Conservation (phyloP, 2,113 vertebrate genomes). For the Coreoperca whiteheadi region DNA sequence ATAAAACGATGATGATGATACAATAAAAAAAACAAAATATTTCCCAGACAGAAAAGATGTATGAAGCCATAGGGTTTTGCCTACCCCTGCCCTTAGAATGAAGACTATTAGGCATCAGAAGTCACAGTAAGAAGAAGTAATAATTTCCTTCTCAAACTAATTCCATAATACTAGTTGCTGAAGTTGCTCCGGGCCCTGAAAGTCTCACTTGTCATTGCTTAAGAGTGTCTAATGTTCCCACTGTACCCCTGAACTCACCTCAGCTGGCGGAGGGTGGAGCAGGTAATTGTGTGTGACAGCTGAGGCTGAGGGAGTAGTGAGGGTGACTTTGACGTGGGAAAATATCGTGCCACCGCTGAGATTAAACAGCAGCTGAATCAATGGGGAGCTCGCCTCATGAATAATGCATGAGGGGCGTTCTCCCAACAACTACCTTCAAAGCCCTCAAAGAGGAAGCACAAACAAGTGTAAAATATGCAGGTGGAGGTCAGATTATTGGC, state of each 20-base stretch:
- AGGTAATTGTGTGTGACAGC: slow-evolving; percentile 61
- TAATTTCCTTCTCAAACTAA: slow-evolving; percentile 20
- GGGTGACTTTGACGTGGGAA: slow-evolving; percentile 70
- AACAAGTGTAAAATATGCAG: slow-evolving; percentile 61
- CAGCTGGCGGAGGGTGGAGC: slow-evolving; percentile 42
- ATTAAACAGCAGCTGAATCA: slow-evolving; percentile 76
- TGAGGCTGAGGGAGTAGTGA: slow-evolving; percentile 54
- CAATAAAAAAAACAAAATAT: background rate
- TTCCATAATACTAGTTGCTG: background rate
- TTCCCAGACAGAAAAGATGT: background rate
- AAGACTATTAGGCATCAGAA: background rate
- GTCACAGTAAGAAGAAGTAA: background rate
- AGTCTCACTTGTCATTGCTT: slow-evolving; percentile 14
- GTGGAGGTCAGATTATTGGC: slow-evolving; percentile 56
- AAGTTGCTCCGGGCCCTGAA: slow-evolving; percentile 6
- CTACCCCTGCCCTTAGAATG: background rate
- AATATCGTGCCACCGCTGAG: slow-evolving; percentile 65
- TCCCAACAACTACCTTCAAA: slow-evolving; percentile 55
- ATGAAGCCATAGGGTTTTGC: background rate
- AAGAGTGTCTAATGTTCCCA: slow-evolving; percentile 24
- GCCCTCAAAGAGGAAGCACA: slow-evolving; percentile 49
- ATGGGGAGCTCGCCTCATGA: slow-evolving; percentile 67
- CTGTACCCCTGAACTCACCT: slow-evolving; percentile 48
- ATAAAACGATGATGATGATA: background rate
- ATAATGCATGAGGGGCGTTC: slow-evolving; percentile 69